These are phyloP conservation scores for Coptodon rendalli DNA, from an alignment of 2,113 vertebrate genomes.

Conservation along the genomic window DNA sequence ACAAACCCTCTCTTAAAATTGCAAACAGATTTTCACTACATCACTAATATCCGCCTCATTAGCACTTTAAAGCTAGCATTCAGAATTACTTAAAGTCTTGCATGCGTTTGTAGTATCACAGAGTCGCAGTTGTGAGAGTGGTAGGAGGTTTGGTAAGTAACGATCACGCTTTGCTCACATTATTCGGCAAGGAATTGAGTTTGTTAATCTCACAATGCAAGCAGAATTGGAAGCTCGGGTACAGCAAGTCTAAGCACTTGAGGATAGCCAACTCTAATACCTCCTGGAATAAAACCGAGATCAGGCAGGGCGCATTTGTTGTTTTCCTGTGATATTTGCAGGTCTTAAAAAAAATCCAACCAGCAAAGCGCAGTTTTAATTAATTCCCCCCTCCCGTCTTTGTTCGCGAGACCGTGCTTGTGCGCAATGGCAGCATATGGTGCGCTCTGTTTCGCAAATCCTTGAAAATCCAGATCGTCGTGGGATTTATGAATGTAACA, in stretches of 20 bases:
- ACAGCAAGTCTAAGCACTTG: slow-evolving; percentile 2
- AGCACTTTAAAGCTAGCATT: slow-evolving; percentile 44
- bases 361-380: slow-evolving; percentile 46
- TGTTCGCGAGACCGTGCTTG: background rate
- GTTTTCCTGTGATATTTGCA: slow-evolving; percentile 53
- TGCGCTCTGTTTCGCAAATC: slow-evolving; percentile 55
- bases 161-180: background rate
- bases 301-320: slow-evolving; percentile 9
- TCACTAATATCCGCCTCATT: slow-evolving; percentile 35
- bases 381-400: slow-evolving; percentile 36
- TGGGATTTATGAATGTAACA: slow-evolving; percentile 50
- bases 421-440: slow-evolving; percentile 60
- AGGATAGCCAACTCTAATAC: slow-evolving; percentile 26
- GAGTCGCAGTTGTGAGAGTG: background rate
- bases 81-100: slow-evolving; percentile 12
- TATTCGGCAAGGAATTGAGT: background rate
- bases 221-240: background rate
- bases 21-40: slow-evolving; percentile 12
- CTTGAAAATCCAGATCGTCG: slow-evolving; percentile 45
- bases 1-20: background rate
- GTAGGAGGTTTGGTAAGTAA: background rate
- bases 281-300: background rate
- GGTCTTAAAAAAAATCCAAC: slow-evolving; percentile 28
- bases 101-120: slow-evolving; percentile 30
- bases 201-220: slow-evolving; percentile 28